Evolutionary conservation across 2,113 vertebrate genomes (phyloP), one percentile per base, ranked within the genome.

Genomic region (Centropus unirufus): DNA sequence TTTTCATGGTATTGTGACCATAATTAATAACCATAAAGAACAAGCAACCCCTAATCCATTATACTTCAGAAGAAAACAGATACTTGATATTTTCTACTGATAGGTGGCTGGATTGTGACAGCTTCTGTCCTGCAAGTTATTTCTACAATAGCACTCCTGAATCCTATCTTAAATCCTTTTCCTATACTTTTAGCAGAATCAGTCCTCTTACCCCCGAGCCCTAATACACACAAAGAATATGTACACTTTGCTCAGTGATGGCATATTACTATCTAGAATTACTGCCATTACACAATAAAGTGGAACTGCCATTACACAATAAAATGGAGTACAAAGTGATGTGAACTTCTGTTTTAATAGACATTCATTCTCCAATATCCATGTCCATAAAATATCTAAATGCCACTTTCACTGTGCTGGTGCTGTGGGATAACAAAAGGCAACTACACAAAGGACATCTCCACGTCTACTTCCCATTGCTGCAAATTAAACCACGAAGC

Each of bases 171-270:
- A 1, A 5, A n/a, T 20, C 17, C 5, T 9, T 3, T 16, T n/a
- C 4, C 3, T 12, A 14, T 3, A 2, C 63, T 21, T 11, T 1
- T 0, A 30, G 47, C 2, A 39, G 36, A 26, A 22, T 30, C n/a
- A 40, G 27, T 29, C 18, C 14, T 59, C 27, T 30, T 18, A 6
- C 24, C 34, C 29, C 9, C 27, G 18, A 42, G 62, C 58, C 67
- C 51, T 40, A 23, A 14, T 2, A 46, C 3, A 9, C 49, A 46
- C n/a, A 44, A 22, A 0, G 11, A 11, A 52, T 13, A 23, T 1
- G 13, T 1, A 3, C 39, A 1, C 42, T 17, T 8, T 39, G 19
- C 52, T 51, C 66, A 18, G 36, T 0, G 21, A 40, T 8, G 14
- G 40, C 46, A 40, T 3, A 9, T 16, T 6, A 4, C 30, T 69